Conservation (phyloP, 2,888 invertebrate species). For the Mythimna lalbum region DNA sequence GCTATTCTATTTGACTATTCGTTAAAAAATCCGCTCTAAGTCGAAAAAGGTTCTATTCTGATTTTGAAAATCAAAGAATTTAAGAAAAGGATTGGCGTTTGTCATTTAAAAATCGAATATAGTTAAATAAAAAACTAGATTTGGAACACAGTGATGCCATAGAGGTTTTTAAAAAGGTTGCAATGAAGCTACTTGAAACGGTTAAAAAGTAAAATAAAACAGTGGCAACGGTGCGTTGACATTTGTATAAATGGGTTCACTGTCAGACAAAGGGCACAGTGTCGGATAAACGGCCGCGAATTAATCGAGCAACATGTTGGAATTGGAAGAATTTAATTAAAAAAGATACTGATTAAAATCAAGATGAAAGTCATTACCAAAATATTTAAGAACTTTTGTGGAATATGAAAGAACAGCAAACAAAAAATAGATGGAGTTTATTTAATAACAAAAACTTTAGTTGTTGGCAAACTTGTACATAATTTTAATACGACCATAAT, state of each 20-base stretch:
- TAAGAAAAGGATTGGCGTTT: not conserved
- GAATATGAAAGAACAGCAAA: not conserved
- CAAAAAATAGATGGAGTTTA: not conserved
- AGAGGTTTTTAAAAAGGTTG: constrained; percentile 6
- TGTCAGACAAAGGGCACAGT: constrained; percentile 36
- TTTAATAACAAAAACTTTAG: constrained; percentile 9
- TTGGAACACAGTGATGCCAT: not conserved
- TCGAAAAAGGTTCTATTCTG: too few species aligned
- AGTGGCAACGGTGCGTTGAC: constrained; percentile 41
- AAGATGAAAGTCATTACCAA: constrained; percentile 1
- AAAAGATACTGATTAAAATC: constrained; percentile 8
- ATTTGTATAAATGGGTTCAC: constrained; percentile 45
- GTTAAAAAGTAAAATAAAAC: constrained; percentile 26
- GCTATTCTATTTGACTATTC: too few species aligned
- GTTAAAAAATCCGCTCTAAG: too few species aligned
- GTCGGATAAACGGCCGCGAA: constrained; percentile 24
- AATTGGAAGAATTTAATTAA: constrained; percentile 45
- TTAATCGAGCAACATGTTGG: constrained; percentile 34
- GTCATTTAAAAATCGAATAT: not conserved
- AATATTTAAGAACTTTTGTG: constrained; percentile 1
- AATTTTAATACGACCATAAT: constrained; percentile 42
- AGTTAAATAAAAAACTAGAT: not conserved
- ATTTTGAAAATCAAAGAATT: too few species aligned
- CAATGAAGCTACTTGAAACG: constrained; percentile 7
- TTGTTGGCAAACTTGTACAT: constrained; percentile 27